Evolutionary conservation across 2,797 vertebrate genomes (phyloP), one percentile per base, ranked within the genome.

Genomic region (Sphenopsis melanotis): DNA sequence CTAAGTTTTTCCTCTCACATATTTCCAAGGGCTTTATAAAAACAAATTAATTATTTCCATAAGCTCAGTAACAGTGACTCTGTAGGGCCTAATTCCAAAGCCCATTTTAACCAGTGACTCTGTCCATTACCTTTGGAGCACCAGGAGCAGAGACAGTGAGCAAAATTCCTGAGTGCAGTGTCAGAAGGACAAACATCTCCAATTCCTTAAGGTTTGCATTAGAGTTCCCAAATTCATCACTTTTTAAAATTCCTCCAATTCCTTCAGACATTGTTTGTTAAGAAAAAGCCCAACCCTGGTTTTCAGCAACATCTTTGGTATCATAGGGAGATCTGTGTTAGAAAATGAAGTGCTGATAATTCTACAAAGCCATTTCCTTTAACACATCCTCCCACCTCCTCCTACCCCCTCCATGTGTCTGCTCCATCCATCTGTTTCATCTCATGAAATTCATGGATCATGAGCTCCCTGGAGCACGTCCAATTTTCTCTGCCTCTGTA

Each of bases 401-500:
- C 93, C 94, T 61, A 75, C 96, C 83, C 79, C 36, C 84, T 78
- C 87, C 79, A 71, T 92, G 91, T 72, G 65, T 92, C 84, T 94
- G 79, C 83, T 91, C 39, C 89, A 89, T 69, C 94, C 95, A 94
- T 95, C 96, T 97, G 93, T 63, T 97, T 90, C 89, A 86, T 86
- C 87, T 97, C 94, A 93, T 92, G 92, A 91, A 94, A 94, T 75
- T 46, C 89, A 92, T 86, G 93, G 94, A 96, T 95, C 91, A 71
- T 90, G 89, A 93, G 91, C 76, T 95, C 80, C 65, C 91, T 96
- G 96, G 91, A 95, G 69, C 69, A 91, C 1, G 0, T 68, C 94
- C 96, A 97, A 78, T 68, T 91, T 93, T 59, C 88, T 36, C 69
- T 87, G 76, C 82, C 65, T 94, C 68, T 93, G 50, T 80, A 94